Base-by-base conservation (phyloP, 2,797 vertebrate genomes). In the Calcarius lapponicus region DNA sequence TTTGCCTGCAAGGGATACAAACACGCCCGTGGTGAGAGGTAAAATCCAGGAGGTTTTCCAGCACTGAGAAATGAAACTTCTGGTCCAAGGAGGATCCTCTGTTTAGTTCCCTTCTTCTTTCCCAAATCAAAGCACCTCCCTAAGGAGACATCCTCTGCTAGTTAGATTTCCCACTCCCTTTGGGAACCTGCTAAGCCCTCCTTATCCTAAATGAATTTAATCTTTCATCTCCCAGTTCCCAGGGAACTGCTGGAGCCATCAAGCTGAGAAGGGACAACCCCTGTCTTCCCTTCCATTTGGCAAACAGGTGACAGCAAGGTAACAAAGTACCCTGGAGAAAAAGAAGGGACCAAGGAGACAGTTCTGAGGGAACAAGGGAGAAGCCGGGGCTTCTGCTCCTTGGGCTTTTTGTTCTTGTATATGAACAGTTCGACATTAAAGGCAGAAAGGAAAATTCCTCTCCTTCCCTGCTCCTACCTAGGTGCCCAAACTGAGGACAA, bases 101-200 rank as follows among this genome's bases (percentile, higher is more conserved):
- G 32, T 48, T 90, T n/a, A 66, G 62, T 22, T 95, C 47, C 43
- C 25, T 80, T 38, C 66, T 70, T 47, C 56, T 90, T 48, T 81
- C 60, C 71, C 48, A 57, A 69, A 90, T 95, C 90, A 95, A 93
- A 97, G 83, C 9, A 64, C 18, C 24, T 93, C 93, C 74, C 92
- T 11, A 38, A 90, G 83, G 88, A 86, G 51, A 34, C 9, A 70
- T 50, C 54, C 72, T 65, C 70, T 86, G 53, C 73, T 86, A 54
- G 25, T 56, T 43, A 65, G 72, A 90, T 78, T 57, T 69, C 43
- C n/a, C 38, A 10, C 29, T 86, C 66, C 76, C 54, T 45, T 38
- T 76, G 70, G 66, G 76, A 88, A 75, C 19, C 62, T 73, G 70
- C 70, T 81, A 66, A 62, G 19, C 43, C 58, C 51, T 84, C n/a